These are phyloP conservation scores for Platyscapa corneri DNA, from an alignment of 1,140 invertebrate genomes.

Conservation along the genomic window DNA sequence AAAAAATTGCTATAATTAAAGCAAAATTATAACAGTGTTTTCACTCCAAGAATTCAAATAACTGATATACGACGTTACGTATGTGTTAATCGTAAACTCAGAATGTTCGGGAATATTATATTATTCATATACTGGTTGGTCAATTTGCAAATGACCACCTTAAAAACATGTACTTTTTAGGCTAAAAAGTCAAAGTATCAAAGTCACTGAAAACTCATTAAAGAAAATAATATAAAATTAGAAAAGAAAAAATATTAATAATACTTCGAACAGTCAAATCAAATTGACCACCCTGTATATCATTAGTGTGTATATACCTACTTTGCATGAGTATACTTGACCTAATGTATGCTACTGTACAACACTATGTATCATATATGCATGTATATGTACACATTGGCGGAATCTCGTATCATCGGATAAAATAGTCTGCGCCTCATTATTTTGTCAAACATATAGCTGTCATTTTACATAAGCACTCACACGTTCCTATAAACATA, in stretches of 20 bases:
- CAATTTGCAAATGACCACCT: slow-evolving; percentile 25
- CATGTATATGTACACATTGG: slow-evolving; percentile 44
- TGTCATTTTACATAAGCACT: slow-evolving; percentile 50
- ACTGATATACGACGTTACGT: slow-evolving; percentile 5
- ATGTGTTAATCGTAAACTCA: background rate
- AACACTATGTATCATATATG: slow-evolving; percentile 43
- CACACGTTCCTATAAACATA: slow-evolving; percentile 38
- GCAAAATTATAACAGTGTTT: background rate
- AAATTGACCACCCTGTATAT: slow-evolving; percentile 25
- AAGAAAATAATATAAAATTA: slow-evolving; percentile 33
- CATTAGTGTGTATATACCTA: slow-evolving; percentile 45
- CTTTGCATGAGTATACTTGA: slow-evolving; percentile 49
- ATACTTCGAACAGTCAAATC: slow-evolving; percentile 22
- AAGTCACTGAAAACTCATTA: slow-evolving; percentile 34
- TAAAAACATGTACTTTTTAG: background rate
- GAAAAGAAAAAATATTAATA: slow-evolving; percentile 23
- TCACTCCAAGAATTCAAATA: slow-evolving; percentile 22
- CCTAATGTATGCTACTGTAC: slow-evolving; percentile 41
- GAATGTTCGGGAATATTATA: background rate
- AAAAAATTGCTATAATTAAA: background rate
- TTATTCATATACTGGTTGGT: slow-evolving; percentile 12
- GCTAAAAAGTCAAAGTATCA: background rate
- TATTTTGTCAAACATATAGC: slow-evolving; percentile 49
- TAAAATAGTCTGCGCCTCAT: slow-evolving; percentile 24
- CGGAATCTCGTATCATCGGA: slow-evolving; percentile 40